Base-by-base conservation (phyloP, 2,888 invertebrate species). In the Eugnorisma glareosa region DNA sequence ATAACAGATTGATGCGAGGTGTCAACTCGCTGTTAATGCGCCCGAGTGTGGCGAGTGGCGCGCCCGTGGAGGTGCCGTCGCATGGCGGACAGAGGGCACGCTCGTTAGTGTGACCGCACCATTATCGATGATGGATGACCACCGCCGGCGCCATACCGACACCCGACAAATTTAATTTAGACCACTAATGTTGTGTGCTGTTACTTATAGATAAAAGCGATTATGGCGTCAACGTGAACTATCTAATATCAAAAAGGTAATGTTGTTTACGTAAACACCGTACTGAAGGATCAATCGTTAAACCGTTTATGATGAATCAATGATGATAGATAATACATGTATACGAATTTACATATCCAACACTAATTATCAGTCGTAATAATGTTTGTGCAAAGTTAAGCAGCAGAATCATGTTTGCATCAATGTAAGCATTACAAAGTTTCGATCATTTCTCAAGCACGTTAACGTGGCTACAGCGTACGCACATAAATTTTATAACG, bases 91-190 rank as follows among this genome's bases (percentile, higher is more conserved):
- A 90, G 92, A 90, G 90, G 89, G 90, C 89, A 89, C 90, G 92
- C 93, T 95, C 96, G 95, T 95, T 95, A 96, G 94, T 92, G 92
- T 89, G 91, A 91, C 91, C 90, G 88, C 89, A 90, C 93, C 95
- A 95, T 96, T 96, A 95, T 93, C 88, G 92, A 94, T 96, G 96
- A 96, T 96, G 94, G 96, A 96, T 96, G 92, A 92, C 92, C 93
- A 90, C 90, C 91, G 92, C 90, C 92, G 93, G 93, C 94, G 94
- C 93, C 94, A 91, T 87, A 88, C 91, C 90, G 92, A 94, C 93
- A 94, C 92, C 93, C 93, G 92, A 95, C 95, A 95, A 96, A 96
- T 96, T 96, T 94, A 95, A 96, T 96, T 96, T 95, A 93, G 92
- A 95, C 92, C 92, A 91, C 94, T 94, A 94, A 95, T 95, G 92